Percentiles rank a stretch among this genome's conserved stretches.
These are phyloP conservation scores for Sebastes cheni DNA, from an alignment of 2,797 vertebrate genomes.

Conservation along the genomic window DNA sequence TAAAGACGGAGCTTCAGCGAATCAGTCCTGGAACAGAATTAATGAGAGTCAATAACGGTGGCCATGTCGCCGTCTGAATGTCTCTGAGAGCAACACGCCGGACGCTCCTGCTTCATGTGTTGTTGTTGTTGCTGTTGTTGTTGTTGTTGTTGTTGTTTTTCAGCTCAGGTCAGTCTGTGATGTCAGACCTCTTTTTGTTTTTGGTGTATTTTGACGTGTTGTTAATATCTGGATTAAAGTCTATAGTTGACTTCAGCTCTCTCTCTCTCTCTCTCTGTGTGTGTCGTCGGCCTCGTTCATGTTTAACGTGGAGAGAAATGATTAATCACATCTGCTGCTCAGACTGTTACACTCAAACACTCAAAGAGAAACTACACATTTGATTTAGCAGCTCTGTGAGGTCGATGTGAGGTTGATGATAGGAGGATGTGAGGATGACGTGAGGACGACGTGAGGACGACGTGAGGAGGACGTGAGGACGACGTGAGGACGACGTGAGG, in stretches of 20 bases:
- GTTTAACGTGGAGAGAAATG: slow-evolving; percentile 24
- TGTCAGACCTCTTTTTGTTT: not conserved
- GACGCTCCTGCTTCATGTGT: not conserved
- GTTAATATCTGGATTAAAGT: slow-evolving; percentile 48
- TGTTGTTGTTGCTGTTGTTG: not conserved
- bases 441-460: too few relatives aligned
- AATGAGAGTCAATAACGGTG: not conserved
- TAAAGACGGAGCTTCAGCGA: not conserved
- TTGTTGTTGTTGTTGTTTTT: not conserved
- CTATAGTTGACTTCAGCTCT: slow-evolving; percentile 12
- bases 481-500: too few relatives aligned
- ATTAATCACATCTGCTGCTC: slow-evolving; percentile 1
- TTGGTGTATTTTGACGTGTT: slow-evolving; percentile 5
- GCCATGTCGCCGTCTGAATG: not conserved
- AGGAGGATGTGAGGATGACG: too few relatives aligned
- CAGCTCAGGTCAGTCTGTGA: slow-evolving; percentile 10
- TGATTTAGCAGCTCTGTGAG: too few relatives aligned
- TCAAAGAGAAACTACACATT: too few relatives aligned
- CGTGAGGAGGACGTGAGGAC: too few relatives aligned
- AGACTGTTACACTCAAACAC: too few relatives aligned
- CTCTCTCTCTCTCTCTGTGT: not conserved
- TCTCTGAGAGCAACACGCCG: too few relatives aligned
- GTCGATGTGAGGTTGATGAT: too few relatives aligned
- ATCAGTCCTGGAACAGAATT: not conserved
- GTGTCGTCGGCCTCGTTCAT: slow-evolving; percentile 32